Conservation (phyloP, 2,888 invertebrate genomes). For the Heliconius hortense region DNA sequence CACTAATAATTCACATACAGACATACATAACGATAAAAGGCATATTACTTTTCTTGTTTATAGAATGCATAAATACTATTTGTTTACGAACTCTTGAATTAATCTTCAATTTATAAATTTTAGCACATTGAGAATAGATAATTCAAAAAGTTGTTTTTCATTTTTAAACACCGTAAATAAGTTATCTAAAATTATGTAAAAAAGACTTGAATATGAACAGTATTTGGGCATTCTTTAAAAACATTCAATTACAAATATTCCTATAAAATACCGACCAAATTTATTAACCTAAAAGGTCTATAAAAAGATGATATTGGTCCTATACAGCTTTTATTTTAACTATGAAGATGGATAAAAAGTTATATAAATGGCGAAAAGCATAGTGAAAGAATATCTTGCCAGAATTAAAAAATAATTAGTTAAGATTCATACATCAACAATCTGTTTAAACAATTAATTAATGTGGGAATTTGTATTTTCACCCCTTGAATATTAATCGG, state of each 20-base stretch:
- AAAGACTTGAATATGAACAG: not conserved
- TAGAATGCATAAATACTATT: constrained; percentile 22
- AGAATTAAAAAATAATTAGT: no score
- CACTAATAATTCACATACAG: constrained; percentile 58
- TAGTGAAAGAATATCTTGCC: no score
- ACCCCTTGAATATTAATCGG: not conserved
- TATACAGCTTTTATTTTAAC: constrained; percentile 3
- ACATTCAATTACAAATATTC: not conserved
- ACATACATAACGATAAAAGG: constrained; percentile 63
- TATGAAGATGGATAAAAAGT: not conserved
- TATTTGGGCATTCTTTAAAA: constrained; percentile 18
- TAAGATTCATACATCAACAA: no score
- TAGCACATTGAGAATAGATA: constrained; percentile 2
- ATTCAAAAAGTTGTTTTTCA: not conserved
- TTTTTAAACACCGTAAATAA: not conserved
- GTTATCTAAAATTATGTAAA: not conserved
- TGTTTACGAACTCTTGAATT: not conserved
- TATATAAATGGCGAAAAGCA: not conserved
- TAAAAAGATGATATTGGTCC: constrained; percentile 37
- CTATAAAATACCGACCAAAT: constrained; percentile 25
- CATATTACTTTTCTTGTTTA: constrained; percentile 57
- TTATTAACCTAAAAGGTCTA: constrained; percentile 23
- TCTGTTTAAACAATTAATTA: not conserved
- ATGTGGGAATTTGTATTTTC: not conserved
- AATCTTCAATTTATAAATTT: not conserved